These are phyloP conservation scores for Anthrax anthrax DNA, from an alignment of 2,888 invertebrate species.

Conservation along the genomic window DNA sequence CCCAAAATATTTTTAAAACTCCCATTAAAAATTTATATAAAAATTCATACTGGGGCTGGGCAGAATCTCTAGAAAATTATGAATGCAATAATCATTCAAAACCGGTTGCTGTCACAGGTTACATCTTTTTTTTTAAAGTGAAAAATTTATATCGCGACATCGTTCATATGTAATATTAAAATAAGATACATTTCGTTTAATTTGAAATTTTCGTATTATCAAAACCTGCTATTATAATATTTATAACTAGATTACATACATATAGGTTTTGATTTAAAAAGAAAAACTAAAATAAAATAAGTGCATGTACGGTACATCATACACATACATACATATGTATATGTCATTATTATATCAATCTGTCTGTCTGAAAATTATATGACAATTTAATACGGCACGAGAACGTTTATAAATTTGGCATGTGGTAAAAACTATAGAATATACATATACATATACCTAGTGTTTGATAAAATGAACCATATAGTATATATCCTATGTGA, in stretches of 20 bases:
- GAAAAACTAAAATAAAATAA: no score
- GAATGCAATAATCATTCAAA: slow-evolving; percentile 16
- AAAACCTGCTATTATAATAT: no score
- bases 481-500: no score
- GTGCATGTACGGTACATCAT: no score
- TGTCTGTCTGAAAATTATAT: no score
- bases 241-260: no score
- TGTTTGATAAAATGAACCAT: no score
- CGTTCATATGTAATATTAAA: neutral
- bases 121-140: slow-evolving; percentile 11
- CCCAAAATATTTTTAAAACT: neutral
- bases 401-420: neutral
- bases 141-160: slow-evolving; percentile 4
- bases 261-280: no score
- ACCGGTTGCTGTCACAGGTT: slow-evolving; percentile 17
- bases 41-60: neutral
- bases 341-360: no score
- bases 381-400: neutral
- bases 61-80: neutral
- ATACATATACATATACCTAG: no score
- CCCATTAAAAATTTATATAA: neutral
- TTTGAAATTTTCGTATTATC: neutral
- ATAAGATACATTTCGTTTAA: neutral
- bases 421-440: neutral
- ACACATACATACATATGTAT: no score